Percentiles rank a stretch among this genome's conserved stretches.
Evolutionary conservation across 2,113 vertebrate species (phyloP).

Genomic region (Otocyon megalotis): DNA sequence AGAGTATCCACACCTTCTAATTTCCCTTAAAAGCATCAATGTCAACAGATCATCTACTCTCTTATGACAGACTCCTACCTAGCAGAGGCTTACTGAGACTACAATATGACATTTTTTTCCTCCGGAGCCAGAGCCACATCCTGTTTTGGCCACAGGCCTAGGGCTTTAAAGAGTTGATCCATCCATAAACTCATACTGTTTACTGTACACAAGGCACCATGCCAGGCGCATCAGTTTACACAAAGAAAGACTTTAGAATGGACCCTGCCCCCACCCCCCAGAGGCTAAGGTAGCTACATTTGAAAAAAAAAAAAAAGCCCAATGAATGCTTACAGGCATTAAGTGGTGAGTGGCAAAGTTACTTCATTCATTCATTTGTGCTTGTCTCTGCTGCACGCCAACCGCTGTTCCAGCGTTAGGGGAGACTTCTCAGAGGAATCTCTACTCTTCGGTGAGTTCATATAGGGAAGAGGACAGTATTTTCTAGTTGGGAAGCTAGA

Average conservation of each 20-base stretch:
- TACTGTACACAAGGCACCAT: not conserved
- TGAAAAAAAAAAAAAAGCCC: not conserved
- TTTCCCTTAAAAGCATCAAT: constrained; percentile 7
- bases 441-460: not conserved
- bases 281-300: not conserved
- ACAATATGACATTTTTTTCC: not conserved
- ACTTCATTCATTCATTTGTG: not conserved
- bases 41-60: constrained; percentile 28
- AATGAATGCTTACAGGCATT: not conserved
- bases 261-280: not conserved
- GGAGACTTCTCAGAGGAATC: not conserved
- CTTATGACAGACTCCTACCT: not conserved
- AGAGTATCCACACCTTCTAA: constrained; percentile 25
- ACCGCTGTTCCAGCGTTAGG: not conserved
- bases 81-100: not conserved
- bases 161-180: not conserved
- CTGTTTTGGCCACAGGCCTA: not conserved
- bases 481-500: not conserved
- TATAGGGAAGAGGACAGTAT: not conserved
- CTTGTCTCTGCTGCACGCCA: not conserved
- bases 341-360: not conserved
- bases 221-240: not conserved
- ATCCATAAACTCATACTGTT: not conserved
- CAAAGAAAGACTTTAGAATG: not conserved
- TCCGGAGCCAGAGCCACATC: not conserved